phyloP scores from a whole-genome alignment of 2,113 vertebrate genomes.

The Heterocephalus glaber region DNA sequence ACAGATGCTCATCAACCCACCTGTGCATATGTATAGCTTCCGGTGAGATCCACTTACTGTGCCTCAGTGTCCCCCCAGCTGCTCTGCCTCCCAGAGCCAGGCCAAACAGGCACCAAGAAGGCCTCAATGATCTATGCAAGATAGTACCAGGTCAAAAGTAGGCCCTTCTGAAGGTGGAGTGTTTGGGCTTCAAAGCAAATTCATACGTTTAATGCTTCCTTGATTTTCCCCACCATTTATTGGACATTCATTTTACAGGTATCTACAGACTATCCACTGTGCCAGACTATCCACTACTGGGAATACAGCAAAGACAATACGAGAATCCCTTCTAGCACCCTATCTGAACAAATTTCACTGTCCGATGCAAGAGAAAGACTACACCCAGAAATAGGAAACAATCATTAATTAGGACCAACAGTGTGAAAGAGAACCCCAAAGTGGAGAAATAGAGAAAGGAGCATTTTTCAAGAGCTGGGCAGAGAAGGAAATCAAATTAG shows the following conservation, averaged over 20 bases:
- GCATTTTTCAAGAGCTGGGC: fast-evolving
- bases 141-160: not conserved
- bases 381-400: not conserved
- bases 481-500: not conserved
- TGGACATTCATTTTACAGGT: not conserved
- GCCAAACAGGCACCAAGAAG: not conserved
- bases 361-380: not conserved
- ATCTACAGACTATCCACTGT: no score
- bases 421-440: not conserved
- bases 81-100: not conserved
- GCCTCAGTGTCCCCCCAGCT: fast-evolving
- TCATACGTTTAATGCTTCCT: not conserved
- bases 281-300: not conserved
- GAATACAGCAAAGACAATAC: not conserved
- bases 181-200: not conserved
- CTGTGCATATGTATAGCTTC: not conserved
- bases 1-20: not conserved
- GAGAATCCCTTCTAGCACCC: not conserved
- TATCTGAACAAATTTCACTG: not conserved
- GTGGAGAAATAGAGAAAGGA: not conserved
- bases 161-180: not conserved
- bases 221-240: not conserved
- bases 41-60: not conserved
- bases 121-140: fast-evolving
- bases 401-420: not conserved